Evolutionary conservation across 1,140 invertebrate genomes (phyloP).

Genomic region (Leucophenga varia): DNA sequence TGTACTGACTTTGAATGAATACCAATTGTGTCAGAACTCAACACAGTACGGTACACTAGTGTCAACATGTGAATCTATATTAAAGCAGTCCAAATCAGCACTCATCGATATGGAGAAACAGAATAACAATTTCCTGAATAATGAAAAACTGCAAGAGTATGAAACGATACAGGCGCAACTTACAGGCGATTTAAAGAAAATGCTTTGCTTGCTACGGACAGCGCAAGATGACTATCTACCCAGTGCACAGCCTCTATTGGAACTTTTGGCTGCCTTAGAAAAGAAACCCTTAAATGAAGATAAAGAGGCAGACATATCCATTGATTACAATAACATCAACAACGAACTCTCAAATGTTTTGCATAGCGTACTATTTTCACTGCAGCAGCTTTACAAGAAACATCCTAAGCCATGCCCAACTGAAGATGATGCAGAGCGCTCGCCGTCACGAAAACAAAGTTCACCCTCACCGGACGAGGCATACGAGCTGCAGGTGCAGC

Average conservation of each 20-base stretch:
- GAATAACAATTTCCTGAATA: constrained; percentile 22
- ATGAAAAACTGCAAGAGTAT: constrained; percentile 15
- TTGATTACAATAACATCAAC: constrained; percentile 34
- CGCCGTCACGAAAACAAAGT: constrained; percentile 11
- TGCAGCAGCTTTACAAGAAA: constrained; percentile 73
- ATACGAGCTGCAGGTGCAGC: constrained; percentile 58
- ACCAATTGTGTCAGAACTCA: constrained; percentile 2
- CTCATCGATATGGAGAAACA: constrained; percentile 21
- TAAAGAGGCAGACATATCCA: neutral
- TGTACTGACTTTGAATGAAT: constrained; percentile 1
- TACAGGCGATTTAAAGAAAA: constrained; percentile 16
- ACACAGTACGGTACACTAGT: constrained; percentile 11
- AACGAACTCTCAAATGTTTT: constrained; percentile 61
- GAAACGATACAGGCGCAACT: constrained; percentile 21
- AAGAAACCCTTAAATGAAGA: no score
- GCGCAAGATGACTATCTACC: constrained; percentile 28
- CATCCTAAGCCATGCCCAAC: constrained; percentile 54
- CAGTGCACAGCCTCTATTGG: constrained; percentile 31
- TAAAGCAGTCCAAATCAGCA: constrained; percentile 14
- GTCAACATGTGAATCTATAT: constrained; percentile 19
- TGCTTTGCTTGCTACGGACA: constrained; percentile 12
- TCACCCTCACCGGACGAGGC: neutral
- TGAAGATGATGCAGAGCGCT: constrained; percentile 14
- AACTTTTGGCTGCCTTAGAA: constrained; percentile 16
- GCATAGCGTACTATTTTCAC: constrained; percentile 63